These are phyloP conservation scores for Ophraella communa DNA, from an alignment of 2,888 invertebrate genomes.

Conservation along the genomic window DNA sequence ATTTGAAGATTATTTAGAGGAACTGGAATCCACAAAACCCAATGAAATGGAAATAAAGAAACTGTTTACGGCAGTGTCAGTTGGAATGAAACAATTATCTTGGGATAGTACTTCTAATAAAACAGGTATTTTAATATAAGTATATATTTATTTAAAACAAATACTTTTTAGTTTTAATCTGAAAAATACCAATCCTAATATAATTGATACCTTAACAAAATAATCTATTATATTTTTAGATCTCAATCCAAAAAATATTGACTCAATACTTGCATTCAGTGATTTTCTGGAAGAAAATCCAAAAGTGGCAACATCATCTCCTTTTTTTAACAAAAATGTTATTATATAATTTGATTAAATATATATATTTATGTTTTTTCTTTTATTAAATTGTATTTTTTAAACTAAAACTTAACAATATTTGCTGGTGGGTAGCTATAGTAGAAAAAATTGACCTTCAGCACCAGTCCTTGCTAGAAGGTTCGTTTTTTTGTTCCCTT, in stretches of 20 bases:
- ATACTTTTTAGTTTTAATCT: too few relatives aligned
- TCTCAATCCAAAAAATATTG: not conserved
- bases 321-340: not conserved
- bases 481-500: too few relatives aligned
- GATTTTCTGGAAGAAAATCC: not conserved
- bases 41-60: not conserved
- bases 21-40: not conserved
- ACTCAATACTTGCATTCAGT: not conserved
- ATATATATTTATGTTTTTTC: not conserved
- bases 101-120: not conserved
- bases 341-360: not conserved
- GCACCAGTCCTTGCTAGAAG: too few relatives aligned
- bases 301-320: not conserved
- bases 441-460: too few relatives aligned
- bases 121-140: not conserved
- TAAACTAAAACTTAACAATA: too few relatives aligned
- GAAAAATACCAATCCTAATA: too few relatives aligned
- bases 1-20: not conserved
- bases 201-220: too few relatives aligned
- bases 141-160: too few relatives aligned
- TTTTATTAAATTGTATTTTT: too few relatives aligned
- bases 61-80: not conserved
- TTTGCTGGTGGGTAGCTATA: too few relatives aligned
- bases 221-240: not conserved
- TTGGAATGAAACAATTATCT: not conserved